phyloP scores from a whole-genome alignment of 2,113 vertebrate species.

The Pelmatolapia mariae region DNA sequence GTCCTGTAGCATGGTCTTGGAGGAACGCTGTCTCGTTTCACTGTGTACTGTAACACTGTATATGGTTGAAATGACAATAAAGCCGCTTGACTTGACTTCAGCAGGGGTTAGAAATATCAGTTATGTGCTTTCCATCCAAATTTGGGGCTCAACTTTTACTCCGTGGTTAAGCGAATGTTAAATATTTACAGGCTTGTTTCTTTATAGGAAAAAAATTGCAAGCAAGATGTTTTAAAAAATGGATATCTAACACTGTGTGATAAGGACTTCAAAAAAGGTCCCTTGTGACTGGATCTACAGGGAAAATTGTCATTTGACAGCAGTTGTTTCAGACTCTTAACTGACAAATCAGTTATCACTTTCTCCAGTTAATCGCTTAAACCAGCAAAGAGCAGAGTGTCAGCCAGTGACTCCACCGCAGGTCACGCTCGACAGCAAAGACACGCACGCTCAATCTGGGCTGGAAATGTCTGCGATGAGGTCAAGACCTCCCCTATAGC shows the following conservation, averaged over 20 bases:
- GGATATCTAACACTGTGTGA: not conserved
- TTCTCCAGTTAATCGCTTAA: constrained; percentile 46
- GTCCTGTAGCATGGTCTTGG: not conserved
- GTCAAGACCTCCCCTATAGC: constrained; percentile 51
- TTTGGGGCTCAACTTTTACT: not conserved
- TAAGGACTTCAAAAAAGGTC: not conserved
- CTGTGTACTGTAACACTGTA: not conserved
- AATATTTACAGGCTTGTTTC: not conserved
- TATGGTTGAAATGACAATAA: not conserved
- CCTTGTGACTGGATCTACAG: not conserved
- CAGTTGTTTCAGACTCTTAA: constrained; percentile 18
- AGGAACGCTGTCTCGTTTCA: not conserved
- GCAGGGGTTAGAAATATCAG: not conserved
- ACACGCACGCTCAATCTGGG: constrained; percentile 3
- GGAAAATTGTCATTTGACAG: not conserved
- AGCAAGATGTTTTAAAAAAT: not conserved
- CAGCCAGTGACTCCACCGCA: constrained; percentile 43
- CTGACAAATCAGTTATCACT: constrained; percentile 46
- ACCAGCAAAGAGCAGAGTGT: constrained; percentile 29
- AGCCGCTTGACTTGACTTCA: not conserved
- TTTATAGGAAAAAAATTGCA: not conserved
- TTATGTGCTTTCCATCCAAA: not conserved
- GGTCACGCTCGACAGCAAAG: constrained; percentile 47
- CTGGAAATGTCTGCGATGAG: constrained; percentile 33
- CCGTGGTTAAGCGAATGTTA: not conserved